Conservation (phyloP, 37 sponge, comb jelly and placozoan species). For the Diacarnus erythraeanus region DNA sequence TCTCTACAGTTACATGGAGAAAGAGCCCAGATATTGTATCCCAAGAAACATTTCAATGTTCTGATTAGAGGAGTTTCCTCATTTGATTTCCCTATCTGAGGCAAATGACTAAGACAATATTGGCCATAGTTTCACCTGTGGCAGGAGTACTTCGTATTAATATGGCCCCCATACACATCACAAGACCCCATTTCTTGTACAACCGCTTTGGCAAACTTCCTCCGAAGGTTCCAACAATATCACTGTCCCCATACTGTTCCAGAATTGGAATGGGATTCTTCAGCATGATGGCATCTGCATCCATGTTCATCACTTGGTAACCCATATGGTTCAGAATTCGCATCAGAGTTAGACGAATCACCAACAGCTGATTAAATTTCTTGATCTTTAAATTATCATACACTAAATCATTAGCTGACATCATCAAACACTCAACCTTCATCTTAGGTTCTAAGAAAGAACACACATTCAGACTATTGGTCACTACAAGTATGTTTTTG, state of each 20-base stretch:
- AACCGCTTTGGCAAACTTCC: slow-evolving; percentile 1
- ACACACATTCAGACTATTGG: background rate
- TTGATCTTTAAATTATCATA: background rate
- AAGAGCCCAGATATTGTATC: too few species aligned
- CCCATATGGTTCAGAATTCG: slow-evolving; percentile 26
- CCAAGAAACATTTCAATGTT: too few species aligned
- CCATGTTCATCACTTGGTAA: slow-evolving; percentile 19
- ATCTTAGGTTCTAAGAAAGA: background rate
- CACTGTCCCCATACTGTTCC: slow-evolving; percentile 16
- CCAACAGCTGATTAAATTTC: background rate
- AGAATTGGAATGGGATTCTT: background rate
- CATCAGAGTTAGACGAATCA: slow-evolving; percentile 10
- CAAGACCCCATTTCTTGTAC: slow-evolving; percentile 10
- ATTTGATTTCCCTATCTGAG: too few species aligned
- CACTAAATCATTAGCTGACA: background rate
- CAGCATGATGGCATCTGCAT: slow-evolving; percentile 29
- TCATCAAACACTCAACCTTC: background rate
- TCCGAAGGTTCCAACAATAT: slow-evolving; percentile 16
- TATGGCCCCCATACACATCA: slow-evolving; percentile 33
- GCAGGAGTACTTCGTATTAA: slow-evolving; percentile 1
- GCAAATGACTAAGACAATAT: too few species aligned
- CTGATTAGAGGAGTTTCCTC: slow-evolving; percentile 22
- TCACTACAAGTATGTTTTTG: slow-evolving; percentile 14
- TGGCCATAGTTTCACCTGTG: background rate
- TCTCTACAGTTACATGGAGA: too few species aligned